Base-by-base conservation (phyloP, 2,888 invertebrate genomes). In the Lasioglossum zephyrum region DNA sequence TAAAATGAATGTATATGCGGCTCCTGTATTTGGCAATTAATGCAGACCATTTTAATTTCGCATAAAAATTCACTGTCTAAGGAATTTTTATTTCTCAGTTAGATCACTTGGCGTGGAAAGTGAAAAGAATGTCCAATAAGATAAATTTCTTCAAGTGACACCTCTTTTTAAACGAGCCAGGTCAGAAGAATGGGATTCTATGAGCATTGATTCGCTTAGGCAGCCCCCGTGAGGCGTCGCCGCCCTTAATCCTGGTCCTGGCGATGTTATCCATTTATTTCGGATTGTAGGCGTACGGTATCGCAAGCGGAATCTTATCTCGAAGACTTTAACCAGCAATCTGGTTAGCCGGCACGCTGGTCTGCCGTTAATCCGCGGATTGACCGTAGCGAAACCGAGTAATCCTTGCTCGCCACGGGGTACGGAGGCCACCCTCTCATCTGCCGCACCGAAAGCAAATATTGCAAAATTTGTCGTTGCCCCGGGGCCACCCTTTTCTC, bases 291-390 rank as follows among this genome's bases (percentile, higher is more conserved):
- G 77, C 81, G 82, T 77, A 63, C 73, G 36, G 83, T 89, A 87
- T 87, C 84, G 73, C 49, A 18, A 70, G 22, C 47, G 80, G 60
- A 79, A 90, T 90, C 87, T 92, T 91, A 92, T 92, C 92, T 89
- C 77, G 69, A 60, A 85, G 82, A 91, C 88, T 92, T 90, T 87
- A 85, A 93, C 93, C 92, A 91, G 93, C 93, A 92, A 93, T 93
- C 93, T 93, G 92, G 92, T 93, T 93, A 92, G 87, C 90, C 82
- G 77, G 84, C 87, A 88, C 89, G 89, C 90, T 87, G 87, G 86
- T 81, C 36, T 76, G 63, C 69, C 82, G 77, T 75, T 90, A 92
- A 90, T 91, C 92, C 81, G 41, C 53, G 86, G 90, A 90, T 92
- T 92, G 92, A 92, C 92, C 87, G 82, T 60, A 47, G 76, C 81